Evolutionary conservation across 2,888 invertebrate species (phyloP).

Genomic region (Ellobium chinense): DNA sequence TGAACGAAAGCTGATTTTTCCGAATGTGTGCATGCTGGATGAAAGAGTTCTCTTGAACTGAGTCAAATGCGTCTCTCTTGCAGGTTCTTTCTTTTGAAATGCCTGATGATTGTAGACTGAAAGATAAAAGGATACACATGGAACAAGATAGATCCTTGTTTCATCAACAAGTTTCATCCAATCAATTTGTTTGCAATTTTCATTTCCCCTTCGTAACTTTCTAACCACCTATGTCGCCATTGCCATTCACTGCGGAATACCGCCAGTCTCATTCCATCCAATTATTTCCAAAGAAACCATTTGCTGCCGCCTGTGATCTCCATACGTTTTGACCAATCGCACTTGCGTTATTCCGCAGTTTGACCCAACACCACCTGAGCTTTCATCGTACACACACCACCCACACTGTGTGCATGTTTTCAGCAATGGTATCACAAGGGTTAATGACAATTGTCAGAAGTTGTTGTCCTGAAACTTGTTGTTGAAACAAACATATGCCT

Average conservation of each 20-base stretch:
- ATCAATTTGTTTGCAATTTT: background rate
- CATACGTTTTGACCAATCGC: background rate
- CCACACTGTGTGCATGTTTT: conserved; percentile 23
- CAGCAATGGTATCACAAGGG: background rate
- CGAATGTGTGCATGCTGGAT: background rate
- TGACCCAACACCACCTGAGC: background rate
- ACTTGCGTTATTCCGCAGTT: conserved; percentile 4
- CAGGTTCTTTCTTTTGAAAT: background rate
- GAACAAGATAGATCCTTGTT: background rate
- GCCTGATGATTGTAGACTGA: background rate
- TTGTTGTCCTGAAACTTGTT: background rate
- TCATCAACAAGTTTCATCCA: background rate
- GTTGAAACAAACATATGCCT: background rate
- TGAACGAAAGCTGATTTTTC: too few relatives aligned
- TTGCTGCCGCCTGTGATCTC: conserved; percentile 32
- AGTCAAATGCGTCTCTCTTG: background rate
- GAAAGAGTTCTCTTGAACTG: background rate
- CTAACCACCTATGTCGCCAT: conserved; percentile 11
- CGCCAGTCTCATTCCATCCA: conserved; percentile 19
- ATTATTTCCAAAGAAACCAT: background rate
- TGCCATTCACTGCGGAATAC: conserved; percentile 15
- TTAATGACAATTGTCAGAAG: background rate
- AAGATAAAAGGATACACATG: background rate
- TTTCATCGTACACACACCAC: background rate
- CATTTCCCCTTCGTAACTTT: background rate